Percentiles rank a stretch among this genome's conserved stretches.
Evolutionary conservation across 2,888 invertebrate genomes (phyloP).

Genomic region (Orthonevra nobilis): DNA sequence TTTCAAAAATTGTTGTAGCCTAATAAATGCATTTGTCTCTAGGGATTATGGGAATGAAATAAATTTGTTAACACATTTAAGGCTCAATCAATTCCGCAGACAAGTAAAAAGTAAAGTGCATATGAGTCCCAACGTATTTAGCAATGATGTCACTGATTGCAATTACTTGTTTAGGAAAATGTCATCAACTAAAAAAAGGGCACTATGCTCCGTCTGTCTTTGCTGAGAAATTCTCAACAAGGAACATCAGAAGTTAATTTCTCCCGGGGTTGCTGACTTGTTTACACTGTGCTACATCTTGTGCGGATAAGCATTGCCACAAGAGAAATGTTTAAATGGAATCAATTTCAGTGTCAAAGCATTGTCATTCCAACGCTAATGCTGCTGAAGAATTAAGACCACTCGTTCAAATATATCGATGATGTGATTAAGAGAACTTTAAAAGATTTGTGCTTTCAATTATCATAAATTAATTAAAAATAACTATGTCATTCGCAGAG

Average conservation of each 20-base stretch:
- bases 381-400: constrained; percentile 4
- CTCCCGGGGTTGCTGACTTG: constrained; percentile 26
- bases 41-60: no score
- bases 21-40: no score
- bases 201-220: no score
- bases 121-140: no score
- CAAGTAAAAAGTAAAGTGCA: no score
- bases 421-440: constrained; percentile 13
- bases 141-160: no score
- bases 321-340: constrained; percentile 17
- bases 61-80: no score
- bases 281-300: constrained; percentile 18
- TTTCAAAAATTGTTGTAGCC: no score
- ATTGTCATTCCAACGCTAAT: constrained; percentile 16
- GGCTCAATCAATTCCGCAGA: no score
- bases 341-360: constrained; percentile 20
- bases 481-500: constrained; percentile 4
- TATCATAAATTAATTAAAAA: constrained; percentile 33
- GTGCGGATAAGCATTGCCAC: neutral
- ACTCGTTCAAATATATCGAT: constrained; percentile 19
- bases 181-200: no score
- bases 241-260: constrained; percentile 36
- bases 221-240: no score
- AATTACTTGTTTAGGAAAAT: no score
- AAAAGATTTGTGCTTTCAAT: constrained; percentile 12